These are phyloP conservation scores for Agrochola lychnidis DNA, from an alignment of 2,888 invertebrate genomes.

Conservation along the genomic window DNA sequence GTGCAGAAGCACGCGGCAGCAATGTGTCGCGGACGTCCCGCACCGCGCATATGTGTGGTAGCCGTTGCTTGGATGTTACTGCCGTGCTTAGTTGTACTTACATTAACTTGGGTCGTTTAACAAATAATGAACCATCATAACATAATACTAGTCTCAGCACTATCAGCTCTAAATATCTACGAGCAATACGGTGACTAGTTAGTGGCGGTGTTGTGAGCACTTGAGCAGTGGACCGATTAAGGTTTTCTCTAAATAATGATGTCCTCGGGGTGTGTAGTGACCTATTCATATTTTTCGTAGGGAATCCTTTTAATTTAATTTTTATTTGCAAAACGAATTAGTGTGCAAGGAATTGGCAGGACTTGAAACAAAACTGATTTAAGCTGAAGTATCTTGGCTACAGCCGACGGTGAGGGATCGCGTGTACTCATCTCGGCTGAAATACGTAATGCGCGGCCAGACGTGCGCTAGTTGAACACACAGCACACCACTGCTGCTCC, in stretches of 20 bases:
- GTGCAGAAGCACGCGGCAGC: neutral
- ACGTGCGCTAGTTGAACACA: slow-evolving; percentile 29
- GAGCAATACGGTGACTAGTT: neutral
- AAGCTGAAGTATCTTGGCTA: neutral
- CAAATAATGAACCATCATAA: neutral
- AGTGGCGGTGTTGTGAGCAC: neutral
- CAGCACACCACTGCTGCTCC: neutral
- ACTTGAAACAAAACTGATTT: slow-evolving; percentile 3
- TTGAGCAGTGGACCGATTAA: neutral
- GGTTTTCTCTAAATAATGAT: neutral
- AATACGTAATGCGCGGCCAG: slow-evolving; percentile 23
- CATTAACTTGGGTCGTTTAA: neutral
- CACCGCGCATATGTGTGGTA: neutral
- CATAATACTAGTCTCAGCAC: neutral
- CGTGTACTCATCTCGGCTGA: slow-evolving; percentile 14
- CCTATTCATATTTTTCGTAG: neutral
- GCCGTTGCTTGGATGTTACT: too few species aligned
- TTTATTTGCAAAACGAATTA: neutral
- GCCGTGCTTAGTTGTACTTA: neutral
- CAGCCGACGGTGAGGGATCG: neutral
- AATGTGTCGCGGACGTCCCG: neutral
- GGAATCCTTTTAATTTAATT: neutral
- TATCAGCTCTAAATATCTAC: too few species aligned
- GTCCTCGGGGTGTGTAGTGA: neutral
- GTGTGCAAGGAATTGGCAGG: neutral